phyloP scores from a whole-genome alignment of 2,888 invertebrate genomes.

The Neuroscelio doddi region DNA sequence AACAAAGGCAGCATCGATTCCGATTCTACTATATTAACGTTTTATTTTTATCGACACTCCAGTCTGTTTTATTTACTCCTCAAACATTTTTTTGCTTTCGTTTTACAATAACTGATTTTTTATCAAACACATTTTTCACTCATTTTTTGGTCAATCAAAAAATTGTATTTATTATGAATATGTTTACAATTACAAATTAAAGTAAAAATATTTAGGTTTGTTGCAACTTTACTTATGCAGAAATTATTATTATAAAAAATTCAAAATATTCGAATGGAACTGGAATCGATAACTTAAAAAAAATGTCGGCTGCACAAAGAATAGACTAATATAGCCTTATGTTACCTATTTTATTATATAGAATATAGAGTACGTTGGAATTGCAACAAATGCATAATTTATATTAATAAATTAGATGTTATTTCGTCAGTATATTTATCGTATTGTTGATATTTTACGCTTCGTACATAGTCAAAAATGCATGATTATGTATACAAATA shows the following conservation, averaged over 20 bases:
- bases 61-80: no score
- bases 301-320: not conserved
- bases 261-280: no score
- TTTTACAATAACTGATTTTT: no score
- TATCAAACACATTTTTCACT: no score
- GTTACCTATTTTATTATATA: not conserved
- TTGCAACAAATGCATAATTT: constrained; percentile 23
- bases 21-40: no score
- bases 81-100: no score
- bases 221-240: not conserved
- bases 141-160: no score
- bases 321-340: not conserved
- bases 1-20: no score
- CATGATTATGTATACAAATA: constrained; percentile 32
- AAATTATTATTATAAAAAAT: no score
- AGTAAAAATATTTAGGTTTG: not conserved
- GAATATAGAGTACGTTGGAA: constrained; percentile 18
- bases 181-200: not conserved
- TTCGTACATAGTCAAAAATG: constrained; percentile 31
- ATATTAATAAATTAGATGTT: constrained; percentile 24
- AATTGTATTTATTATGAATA: no score
- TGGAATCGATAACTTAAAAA: no score
- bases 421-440: constrained; percentile 28
- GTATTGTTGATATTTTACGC: constrained; percentile 20
- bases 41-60: no score